phyloP scores from a whole-genome alignment of 2,888 invertebrate species.

The Dexiosoma caninum region DNA sequence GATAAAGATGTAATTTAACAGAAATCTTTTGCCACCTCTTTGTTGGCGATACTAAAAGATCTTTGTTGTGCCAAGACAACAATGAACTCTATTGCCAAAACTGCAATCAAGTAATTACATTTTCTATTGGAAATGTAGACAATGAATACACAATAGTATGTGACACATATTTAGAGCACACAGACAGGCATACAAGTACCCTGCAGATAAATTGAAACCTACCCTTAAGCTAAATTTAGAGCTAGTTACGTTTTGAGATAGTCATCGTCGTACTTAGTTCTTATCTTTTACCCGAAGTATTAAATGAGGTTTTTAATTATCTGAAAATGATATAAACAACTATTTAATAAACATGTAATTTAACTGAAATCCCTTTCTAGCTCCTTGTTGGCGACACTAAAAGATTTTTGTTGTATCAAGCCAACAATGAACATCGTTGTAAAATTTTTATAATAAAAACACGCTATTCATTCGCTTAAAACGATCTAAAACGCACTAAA shows the following conservation, averaged over 20 bases:
- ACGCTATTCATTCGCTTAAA: too few relatives aligned
- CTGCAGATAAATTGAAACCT: too few relatives aligned
- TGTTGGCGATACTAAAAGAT: constrained; percentile 22
- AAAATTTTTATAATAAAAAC: too few relatives aligned
- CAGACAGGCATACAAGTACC: too few relatives aligned
- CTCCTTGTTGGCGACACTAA: constrained; percentile 35
- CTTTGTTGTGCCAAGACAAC: constrained; percentile 41
- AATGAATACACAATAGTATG: not conserved
- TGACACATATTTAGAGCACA: constrained; percentile 13
- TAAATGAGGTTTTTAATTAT: constrained; percentile 38
- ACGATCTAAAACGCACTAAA: too few relatives aligned
- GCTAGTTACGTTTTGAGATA: too few relatives aligned
- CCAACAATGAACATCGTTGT: constrained; percentile 26
- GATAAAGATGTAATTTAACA: constrained; percentile 43
- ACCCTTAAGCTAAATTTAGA: too few relatives aligned
- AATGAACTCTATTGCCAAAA: constrained; percentile 44
- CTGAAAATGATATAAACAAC: constrained; percentile 1
- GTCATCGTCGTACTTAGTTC: too few relatives aligned
- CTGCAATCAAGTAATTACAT: constrained; percentile 58
- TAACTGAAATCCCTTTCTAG: constrained; percentile 48
- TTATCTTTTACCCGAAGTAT: not conserved
- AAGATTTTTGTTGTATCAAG: constrained; percentile 35
- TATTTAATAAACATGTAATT: constrained; percentile 39
- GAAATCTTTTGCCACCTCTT: constrained; percentile 54
- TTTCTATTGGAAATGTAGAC: constrained; percentile 30